Conservation (phyloP, 2,888 invertebrate species). For the Andrena camellia region DNA sequence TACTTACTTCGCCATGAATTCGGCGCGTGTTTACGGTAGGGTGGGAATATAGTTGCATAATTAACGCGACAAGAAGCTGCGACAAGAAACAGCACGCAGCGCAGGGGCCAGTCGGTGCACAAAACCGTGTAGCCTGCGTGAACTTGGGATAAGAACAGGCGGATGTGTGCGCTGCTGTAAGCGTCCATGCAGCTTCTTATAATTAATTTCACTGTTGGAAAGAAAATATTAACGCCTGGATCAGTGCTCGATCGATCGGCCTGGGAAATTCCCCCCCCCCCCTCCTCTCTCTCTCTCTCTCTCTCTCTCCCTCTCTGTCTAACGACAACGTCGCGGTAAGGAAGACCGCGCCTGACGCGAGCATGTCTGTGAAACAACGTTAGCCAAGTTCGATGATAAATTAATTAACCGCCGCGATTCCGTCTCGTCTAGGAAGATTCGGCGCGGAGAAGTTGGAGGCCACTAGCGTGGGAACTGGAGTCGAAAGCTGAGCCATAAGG, state of each 20-base stretch:
- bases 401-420: conserved; percentile 14
- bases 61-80: neutral
- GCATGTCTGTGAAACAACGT: neutral
- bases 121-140: neutral
- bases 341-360: neutral
- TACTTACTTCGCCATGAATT: conserved; percentile 33
- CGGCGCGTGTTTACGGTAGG: conserved; percentile 26
- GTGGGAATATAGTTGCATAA: conserved; percentile 23
- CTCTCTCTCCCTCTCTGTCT: too few species aligned
- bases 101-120: neutral
- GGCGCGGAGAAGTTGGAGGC: neutral
- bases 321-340: neutral
- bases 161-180: neutral
- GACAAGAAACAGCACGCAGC: conserved; percentile 9
- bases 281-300: too few species aligned
- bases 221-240: neutral
- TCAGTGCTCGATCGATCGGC: conserved; percentile 1
- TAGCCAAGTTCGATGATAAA: neutral
- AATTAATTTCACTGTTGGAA: neutral
- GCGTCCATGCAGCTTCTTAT: neutral
- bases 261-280: neutral
- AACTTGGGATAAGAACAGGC: neutral
- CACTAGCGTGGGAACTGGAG: conserved; percentile 33
- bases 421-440: neutral
- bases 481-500: conserved; percentile 38